Conservation (phyloP, 2,113 vertebrate genomes). For the Crocuta crocuta region DNA sequence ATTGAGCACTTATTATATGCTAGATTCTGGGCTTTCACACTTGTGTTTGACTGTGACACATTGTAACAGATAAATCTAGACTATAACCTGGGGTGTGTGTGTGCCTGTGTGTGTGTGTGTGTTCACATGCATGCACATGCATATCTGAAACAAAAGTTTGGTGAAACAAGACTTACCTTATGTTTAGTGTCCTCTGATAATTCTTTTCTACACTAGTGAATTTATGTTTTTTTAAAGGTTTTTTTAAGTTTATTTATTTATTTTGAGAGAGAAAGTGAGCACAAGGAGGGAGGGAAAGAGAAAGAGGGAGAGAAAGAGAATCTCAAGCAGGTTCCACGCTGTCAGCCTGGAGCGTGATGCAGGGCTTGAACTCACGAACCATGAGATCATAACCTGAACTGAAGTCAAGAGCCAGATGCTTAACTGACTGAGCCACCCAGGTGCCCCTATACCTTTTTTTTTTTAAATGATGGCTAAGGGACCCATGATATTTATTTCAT, state of each 20-base stretch:
- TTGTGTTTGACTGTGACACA: neutral
- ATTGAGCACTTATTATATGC: neutral
- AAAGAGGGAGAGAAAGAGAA: no score
- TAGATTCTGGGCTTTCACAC: neutral
- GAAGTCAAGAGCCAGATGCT: no score
- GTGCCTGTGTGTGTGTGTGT: neutral
- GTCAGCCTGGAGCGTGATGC: no score
- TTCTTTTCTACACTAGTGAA: neutral
- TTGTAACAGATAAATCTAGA: neutral
- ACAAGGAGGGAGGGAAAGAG: no score
- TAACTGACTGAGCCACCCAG: no score
- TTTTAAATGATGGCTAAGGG: neutral
- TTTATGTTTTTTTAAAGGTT: neutral
- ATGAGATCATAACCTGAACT: no score
- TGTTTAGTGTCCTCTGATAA: neutral
- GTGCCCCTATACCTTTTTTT: neutral
- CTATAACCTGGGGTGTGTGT: neutral
- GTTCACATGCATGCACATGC: rapidly evolving
- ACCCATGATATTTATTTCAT: neutral
- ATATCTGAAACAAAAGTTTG: neutral
- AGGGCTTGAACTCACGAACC: no score
- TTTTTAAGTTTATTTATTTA: no score
- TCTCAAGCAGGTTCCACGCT: no score
- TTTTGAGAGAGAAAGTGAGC: no score
- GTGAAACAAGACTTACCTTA: neutral